phyloP scores from a whole-genome alignment of 2,113 vertebrate species.

The Lepus timidus region DNA sequence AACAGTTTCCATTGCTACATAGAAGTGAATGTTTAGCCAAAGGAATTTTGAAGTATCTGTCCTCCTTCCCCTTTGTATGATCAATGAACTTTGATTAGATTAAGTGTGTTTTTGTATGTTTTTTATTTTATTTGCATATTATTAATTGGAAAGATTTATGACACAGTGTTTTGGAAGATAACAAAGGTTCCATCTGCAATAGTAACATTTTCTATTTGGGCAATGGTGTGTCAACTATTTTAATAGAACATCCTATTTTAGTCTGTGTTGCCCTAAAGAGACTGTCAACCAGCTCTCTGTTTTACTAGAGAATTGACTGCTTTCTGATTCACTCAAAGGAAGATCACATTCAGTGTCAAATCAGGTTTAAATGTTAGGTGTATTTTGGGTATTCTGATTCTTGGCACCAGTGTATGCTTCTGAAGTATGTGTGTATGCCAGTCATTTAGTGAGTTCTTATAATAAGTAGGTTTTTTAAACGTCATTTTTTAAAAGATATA shows the following conservation, averaged over 20 bases:
- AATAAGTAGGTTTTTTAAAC: background rate
- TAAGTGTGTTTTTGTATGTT: background rate
- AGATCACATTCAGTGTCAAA: background rate
- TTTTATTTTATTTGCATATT: constrained; percentile 15
- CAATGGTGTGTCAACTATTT: background rate
- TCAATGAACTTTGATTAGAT: constrained; percentile 37
- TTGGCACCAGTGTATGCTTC: background rate
- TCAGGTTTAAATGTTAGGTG: background rate
- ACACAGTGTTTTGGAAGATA: background rate
- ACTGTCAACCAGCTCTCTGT: background rate
- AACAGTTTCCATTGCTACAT: constrained; percentile 14
- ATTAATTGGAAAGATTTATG: constrained; percentile 26
- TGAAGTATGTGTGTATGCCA: background rate
- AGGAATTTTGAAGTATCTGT: constrained; percentile 1
- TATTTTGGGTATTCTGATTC: constrained; percentile 14
- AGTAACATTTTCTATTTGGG: background rate
- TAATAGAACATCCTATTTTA: background rate
- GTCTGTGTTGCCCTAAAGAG: background rate
- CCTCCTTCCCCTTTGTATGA: background rate
- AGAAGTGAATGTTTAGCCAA: background rate
- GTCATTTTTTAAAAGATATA: background rate
- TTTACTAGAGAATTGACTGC: background rate
- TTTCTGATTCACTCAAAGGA: constrained; percentile 43
- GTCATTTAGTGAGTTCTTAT: background rate
- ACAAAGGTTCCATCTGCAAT: background rate